These are phyloP conservation scores for Orthonevra nobilis DNA, from an alignment of 2,888 invertebrate species.

Conservation along the genomic window DNA sequence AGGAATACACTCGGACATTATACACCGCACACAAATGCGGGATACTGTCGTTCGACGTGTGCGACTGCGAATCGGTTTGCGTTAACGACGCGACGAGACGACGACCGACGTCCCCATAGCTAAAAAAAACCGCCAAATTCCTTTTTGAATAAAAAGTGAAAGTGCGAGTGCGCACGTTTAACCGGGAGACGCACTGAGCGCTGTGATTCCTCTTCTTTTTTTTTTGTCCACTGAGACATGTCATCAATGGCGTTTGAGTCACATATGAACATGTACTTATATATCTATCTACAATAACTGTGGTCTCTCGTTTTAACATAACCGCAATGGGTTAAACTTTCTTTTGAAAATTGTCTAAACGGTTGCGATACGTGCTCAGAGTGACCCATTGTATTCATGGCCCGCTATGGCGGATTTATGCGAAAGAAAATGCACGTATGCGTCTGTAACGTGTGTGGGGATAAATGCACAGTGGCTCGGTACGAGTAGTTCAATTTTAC, in stretches of 20 bases:
- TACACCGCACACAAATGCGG: slow-evolving; percentile 38
- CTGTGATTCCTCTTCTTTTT: slow-evolving; percentile 47
- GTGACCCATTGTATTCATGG: slow-evolving; percentile 43
- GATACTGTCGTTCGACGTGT: slow-evolving; percentile 19
- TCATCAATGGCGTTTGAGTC: slow-evolving; percentile 37
- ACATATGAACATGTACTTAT: too few relatives aligned
- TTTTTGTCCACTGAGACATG: slow-evolving; percentile 45
- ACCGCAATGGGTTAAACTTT: slow-evolving; percentile 63
- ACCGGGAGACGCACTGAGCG: slow-evolving; percentile 39
- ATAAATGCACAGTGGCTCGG: background rate
- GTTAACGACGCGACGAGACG: slow-evolving; percentile 1
- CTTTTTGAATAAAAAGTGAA: slow-evolving; percentile 60
- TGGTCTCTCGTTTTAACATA: slow-evolving; percentile 34
- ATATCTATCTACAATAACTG: background rate
- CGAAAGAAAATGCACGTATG: slow-evolving; percentile 36
- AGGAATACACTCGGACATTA: slow-evolving; percentile 2
- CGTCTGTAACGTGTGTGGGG: slow-evolving; percentile 6
- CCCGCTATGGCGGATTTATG: slow-evolving; percentile 29
- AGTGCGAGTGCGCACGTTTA: slow-evolving; percentile 53
- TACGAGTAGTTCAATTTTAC: slow-evolving; percentile 4
- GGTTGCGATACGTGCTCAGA: slow-evolving; percentile 54
- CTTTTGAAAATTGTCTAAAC: slow-evolving; percentile 59
- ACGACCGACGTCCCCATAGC: too few relatives aligned
- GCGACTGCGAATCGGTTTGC: slow-evolving; percentile 18
- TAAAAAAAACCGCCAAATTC: slow-evolving; percentile 57